Evolutionary conservation across 2,797 vertebrate genomes (phyloP).

Genomic region (Sebastes itinus): DNA sequence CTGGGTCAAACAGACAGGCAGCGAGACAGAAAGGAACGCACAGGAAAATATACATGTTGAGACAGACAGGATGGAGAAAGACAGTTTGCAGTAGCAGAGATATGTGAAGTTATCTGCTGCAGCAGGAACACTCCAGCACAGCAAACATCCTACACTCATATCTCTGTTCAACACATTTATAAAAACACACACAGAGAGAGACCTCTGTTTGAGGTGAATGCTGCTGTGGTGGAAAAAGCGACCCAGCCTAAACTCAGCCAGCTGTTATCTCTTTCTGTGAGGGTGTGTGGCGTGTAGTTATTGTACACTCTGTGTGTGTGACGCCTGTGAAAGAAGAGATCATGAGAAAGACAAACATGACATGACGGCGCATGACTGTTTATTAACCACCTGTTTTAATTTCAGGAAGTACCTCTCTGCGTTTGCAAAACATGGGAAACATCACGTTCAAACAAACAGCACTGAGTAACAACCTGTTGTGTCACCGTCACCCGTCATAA

Average conservation of each 20-base stretch:
- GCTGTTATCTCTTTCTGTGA: constrained; percentile 14
- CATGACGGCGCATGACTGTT: constrained; percentile 1
- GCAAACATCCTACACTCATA: not conserved
- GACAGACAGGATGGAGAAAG: not conserved
- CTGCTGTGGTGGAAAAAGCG: not conserved
- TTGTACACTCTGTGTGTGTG: not conserved
- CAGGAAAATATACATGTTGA: constrained; percentile 1
- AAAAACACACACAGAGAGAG: not conserved
- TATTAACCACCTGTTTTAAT: not conserved
- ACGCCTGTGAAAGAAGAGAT: not conserved
- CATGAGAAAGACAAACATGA: constrained; percentile 36
- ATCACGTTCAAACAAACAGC: not conserved
- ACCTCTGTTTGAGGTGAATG: not conserved
- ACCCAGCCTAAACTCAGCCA: not conserved
- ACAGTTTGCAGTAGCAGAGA: not conserved
- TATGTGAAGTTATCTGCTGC: constrained; percentile 7
- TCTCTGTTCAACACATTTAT: not conserved
- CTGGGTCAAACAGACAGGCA: constrained; percentile 48
- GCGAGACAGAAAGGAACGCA: not conserved
- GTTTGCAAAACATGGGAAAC: not conserved
- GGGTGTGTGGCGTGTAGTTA: constrained; percentile 1
- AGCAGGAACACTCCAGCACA: not conserved
- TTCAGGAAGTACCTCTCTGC: not conserved
- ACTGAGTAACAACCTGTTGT: constrained; percentile 17
- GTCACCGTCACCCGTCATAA: not conserved